Evolutionary conservation across 2,888 invertebrate genomes (phyloP), one percentile per base, ranked within the genome.

Genomic region (Copidosoma aretas): DNA sequence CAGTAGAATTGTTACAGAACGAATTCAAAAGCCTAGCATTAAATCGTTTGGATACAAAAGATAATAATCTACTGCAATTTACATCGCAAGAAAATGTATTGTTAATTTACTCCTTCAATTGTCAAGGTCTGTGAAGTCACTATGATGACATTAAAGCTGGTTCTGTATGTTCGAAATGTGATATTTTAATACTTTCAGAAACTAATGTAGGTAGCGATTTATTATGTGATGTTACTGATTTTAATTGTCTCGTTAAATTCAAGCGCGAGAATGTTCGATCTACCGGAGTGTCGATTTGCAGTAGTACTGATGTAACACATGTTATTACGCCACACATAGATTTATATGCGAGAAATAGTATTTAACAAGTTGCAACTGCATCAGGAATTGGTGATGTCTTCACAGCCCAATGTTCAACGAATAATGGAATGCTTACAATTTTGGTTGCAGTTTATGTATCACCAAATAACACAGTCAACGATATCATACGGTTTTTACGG

Each of bases 61-160:
- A 67, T 0, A 25, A 41, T 10, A 8, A 32, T 10, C 3, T 64
- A 21, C 32, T 19, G 10, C 5, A 41, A 10, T 15, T 17, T 57
- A 25, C 21, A 57, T 12, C 19, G n/a, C n/a, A n/a, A n/a, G n/a
- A n/a, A n/a, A n/a, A n/a, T n/a, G n/a, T n/a, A 43, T 43, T 63
- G 24, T 32, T 43, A 56, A 17, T 63, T n/a, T 63, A 21, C 15
- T 51, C 61, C 24, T 57, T 62, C 12, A 67, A 67, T 41, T 62
- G 67, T 49, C 62, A 67, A 63, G 58, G 62, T 63, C 52, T 67
- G n/a, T 43, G 32, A 46, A 57, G 24, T 19, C 62, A 67, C 56
- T 46, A 58, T 19, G 2, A 32, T 2, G 67, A 67, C 58, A 32
- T 56, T 8, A 22, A 24, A n/a, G n/a, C n/a, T 32, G 58, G 58